phyloP scores from a whole-genome alignment of 2,113 vertebrate genomes.

The Balaeniceps rex region DNA sequence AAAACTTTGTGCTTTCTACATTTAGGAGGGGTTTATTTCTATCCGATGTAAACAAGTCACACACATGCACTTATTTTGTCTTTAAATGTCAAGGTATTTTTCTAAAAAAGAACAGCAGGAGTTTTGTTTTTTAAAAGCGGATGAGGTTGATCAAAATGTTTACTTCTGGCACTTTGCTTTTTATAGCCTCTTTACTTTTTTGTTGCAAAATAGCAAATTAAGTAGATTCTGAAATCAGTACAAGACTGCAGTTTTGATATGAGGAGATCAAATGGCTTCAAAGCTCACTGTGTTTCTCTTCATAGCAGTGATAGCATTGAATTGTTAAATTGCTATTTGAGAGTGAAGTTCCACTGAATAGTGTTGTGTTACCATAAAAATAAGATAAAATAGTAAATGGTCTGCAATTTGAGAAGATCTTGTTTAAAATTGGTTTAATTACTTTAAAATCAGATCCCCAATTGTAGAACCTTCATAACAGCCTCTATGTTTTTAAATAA shows the following conservation, averaged over 20 bases:
- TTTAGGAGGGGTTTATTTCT: neutral
- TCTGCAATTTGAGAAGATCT: neutral
- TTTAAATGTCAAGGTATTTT: neutral
- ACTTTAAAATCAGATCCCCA: neutral
- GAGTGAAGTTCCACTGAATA: neutral
- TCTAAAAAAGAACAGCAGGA: neutral
- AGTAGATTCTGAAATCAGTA: neutral
- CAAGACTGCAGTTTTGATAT: neutral
- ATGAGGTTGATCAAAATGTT: constrained; percentile 21
- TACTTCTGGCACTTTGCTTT: neutral
- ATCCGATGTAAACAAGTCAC: neutral
- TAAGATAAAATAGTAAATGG: neutral
- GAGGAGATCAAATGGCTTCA: constrained; percentile 6
- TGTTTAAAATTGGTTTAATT: neutral
- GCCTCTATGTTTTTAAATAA: neutral
- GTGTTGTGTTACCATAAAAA: neutral
- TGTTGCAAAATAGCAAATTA: neutral
- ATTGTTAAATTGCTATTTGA: neutral
- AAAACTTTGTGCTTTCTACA: neutral
- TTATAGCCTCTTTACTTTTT: neutral
- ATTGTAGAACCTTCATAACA: neutral
- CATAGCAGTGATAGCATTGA: neutral
- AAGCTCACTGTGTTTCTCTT: neutral
- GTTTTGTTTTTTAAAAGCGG: neutral
- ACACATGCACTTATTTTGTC: neutral